Evolutionary conservation across 2,888 invertebrate genomes (phyloP).

Genomic region (Escarpia spicata): DNA sequence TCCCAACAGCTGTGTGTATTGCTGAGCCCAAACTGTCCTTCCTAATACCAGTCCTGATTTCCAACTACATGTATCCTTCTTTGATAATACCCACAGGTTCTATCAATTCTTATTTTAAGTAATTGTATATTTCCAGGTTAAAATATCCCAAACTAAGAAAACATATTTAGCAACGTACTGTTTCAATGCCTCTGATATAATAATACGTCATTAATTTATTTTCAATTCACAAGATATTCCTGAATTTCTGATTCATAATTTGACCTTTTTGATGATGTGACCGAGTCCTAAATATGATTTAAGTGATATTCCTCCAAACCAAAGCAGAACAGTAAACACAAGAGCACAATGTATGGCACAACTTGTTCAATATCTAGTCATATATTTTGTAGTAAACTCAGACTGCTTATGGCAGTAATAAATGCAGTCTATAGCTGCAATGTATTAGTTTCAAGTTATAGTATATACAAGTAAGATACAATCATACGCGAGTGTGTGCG

Average conservation of each 20-base stretch:
- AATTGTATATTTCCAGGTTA: not conserved
- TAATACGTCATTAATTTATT: not conserved
- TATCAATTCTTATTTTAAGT: too few relatives aligned
- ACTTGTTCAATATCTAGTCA: not conserved
- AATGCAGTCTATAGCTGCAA: not conserved
- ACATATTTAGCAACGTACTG: too few relatives aligned
- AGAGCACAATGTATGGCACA: not conserved
- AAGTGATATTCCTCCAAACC: not conserved
- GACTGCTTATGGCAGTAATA: slow-evolving; percentile 12
- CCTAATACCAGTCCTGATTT: not conserved
- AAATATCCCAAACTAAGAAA: not conserved
- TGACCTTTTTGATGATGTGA: not conserved
- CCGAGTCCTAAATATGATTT: not conserved
- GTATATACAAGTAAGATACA: not conserved
- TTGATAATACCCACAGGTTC: not conserved
- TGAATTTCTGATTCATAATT: not conserved
- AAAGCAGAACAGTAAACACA: not conserved
- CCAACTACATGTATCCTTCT: not conserved
- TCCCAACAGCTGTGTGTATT: not conserved
- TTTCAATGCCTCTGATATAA: not conserved
- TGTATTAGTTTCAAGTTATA: not conserved
- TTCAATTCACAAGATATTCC: not conserved
- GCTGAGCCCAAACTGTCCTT: not conserved
- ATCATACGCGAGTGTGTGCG: not conserved
- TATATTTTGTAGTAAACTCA: not conserved